These are phyloP conservation scores for Corythoichthys haematopterus DNA, from an alignment of 2,113 vertebrate species.

Conservation along the genomic window DNA sequence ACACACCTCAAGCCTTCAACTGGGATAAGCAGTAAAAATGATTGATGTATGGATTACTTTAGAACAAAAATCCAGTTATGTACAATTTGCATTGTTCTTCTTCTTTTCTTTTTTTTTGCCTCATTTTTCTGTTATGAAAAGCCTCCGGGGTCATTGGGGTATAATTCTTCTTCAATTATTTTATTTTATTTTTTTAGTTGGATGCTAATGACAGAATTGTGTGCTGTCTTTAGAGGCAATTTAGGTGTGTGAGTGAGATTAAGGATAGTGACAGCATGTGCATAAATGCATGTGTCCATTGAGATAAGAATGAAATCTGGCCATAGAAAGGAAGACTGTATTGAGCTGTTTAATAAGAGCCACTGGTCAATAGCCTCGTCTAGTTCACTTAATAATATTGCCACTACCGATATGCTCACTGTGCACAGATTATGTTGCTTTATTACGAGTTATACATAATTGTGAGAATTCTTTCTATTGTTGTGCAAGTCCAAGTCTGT, in stretches of 20 bases:
- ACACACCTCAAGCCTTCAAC: background rate
- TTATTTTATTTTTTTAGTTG: background rate
- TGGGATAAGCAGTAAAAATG: background rate
- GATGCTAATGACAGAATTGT: slow-evolving; percentile 28
- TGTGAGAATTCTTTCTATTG: background rate
- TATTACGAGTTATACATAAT: background rate
- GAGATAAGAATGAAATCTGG: slow-evolving; percentile 4
- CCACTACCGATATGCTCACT: background rate
- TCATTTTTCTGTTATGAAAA: background rate
- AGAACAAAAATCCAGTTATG: background rate
- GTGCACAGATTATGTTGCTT: background rate
- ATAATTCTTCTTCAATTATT: no score
- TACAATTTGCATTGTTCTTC: background rate
- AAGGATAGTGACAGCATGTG: background rate
- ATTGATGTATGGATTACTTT: background rate
- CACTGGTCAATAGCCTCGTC: background rate
- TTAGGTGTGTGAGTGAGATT: slow-evolving; percentile 19
- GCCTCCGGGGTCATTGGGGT: slow-evolving; percentile 1
- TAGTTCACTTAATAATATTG: slow-evolving; percentile 9
- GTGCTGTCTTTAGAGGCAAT: slow-evolving; percentile 19
- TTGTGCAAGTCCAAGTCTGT: background rate
- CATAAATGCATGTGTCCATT: background rate
- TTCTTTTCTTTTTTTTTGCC: background rate
- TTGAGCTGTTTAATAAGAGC: slow-evolving; percentile 7
- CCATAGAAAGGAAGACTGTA: slow-evolving; percentile 14